A percentile compares a stretch with the other conserved stretches of the same genome.
These are phyloP conservation scores for Caradrina kadenii DNA, from an alignment of 2,888 invertebrate species.

Conservation along the genomic window DNA sequence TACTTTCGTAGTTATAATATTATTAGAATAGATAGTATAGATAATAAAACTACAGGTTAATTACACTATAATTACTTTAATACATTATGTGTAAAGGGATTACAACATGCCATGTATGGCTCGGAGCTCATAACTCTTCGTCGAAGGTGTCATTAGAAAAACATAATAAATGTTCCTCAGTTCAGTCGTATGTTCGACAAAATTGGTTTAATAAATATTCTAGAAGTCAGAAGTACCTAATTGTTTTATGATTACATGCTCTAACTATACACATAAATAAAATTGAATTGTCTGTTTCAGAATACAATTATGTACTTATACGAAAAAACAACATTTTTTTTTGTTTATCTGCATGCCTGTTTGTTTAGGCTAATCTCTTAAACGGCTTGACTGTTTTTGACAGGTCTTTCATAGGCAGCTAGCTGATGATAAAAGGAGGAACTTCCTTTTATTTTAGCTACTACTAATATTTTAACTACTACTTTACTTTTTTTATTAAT, in stretches of 20 bases:
- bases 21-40: not conserved
- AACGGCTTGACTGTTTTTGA: no score
- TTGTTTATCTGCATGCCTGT: no score
- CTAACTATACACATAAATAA: not conserved
- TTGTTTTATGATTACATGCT: constrained; percentile 40
- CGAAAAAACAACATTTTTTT: no score
- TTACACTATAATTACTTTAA: constrained; percentile 46
- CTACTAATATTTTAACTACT: no score
- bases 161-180: constrained; percentile 17
- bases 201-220: constrained; percentile 37
- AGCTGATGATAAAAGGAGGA: no score
- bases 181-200: constrained; percentile 5
- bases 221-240: constrained; percentile 19
- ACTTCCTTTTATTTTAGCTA: no score
- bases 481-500: no score
- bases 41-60: constrained; percentile 37
- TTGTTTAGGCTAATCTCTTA: no score
- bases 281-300: no score
- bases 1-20: no score
- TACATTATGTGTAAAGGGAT: constrained; percentile 32
- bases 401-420: no score
- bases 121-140: constrained; percentile 36
- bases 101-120: constrained; percentile 30
- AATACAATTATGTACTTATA: no score
- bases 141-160: constrained; percentile 46